These are phyloP conservation scores for Yponomeuta evonymella DNA, from an alignment of 2,888 invertebrate genomes.

Conservation along the genomic window DNA sequence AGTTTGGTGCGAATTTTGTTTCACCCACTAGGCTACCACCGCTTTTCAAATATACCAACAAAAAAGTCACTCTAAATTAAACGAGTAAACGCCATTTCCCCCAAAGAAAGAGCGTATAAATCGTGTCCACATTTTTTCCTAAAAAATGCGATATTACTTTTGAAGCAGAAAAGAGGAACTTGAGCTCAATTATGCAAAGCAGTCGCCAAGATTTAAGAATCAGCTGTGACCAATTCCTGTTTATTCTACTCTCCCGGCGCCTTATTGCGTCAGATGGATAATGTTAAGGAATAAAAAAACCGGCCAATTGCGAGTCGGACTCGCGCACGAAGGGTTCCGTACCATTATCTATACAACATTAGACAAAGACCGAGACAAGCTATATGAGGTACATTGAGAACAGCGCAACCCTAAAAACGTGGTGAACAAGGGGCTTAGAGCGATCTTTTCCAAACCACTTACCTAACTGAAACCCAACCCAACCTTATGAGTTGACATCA, in stretches of 20 bases:
- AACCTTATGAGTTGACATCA: no score
- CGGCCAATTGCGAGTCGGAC: no score
- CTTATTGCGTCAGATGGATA: not conserved
- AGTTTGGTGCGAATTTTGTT: no score
- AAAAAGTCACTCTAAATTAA: not conserved
- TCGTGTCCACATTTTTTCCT: not conserved
- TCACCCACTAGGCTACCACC: no score
- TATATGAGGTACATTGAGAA: no score
- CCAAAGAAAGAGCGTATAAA: not conserved
- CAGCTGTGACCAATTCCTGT: slow-evolving; percentile 12
- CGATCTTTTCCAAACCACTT: no score
- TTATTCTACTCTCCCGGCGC: not conserved
- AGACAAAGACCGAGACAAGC: no score
- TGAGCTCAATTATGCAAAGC: slow-evolving; percentile 20
- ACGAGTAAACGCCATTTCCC: not conserved
- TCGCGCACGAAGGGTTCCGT: no score
- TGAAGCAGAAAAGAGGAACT: slow-evolving; percentile 3
- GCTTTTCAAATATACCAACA: not conserved
- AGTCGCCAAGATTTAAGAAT: slow-evolving; percentile 17
- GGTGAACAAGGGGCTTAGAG: no score
- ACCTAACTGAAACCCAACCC: no score
- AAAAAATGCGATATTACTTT: not conserved
- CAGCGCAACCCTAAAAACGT: no score
- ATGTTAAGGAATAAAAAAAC: not conserved
- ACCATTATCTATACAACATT: no score